Conservation (phyloP, 2,888 invertebrate species). For the Lamellibrachia satsuma region DNA sequence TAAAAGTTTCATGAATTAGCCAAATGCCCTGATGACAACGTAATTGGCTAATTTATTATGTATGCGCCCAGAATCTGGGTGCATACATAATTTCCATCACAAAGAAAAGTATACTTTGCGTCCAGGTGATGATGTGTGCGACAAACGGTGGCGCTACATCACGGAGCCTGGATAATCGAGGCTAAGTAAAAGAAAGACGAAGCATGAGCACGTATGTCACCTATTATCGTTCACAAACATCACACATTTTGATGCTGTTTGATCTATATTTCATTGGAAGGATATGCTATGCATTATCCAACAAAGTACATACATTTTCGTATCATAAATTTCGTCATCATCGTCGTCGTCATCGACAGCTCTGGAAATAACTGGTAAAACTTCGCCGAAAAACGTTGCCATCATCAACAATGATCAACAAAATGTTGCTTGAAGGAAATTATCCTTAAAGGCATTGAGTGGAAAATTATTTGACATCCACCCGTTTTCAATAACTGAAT, state of each 20-base stretch:
- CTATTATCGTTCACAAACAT: not conserved
- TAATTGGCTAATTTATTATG: too few relatives aligned
- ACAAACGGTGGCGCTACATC: too few relatives aligned
- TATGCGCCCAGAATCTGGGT: too few relatives aligned
- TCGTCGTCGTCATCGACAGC: constrained; percentile 64
- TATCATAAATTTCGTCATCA: constrained; percentile 41
- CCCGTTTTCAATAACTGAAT: not conserved
- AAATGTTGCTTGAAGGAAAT: constrained; percentile 13
- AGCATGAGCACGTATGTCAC: not conserved
- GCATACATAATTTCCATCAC: too few relatives aligned
- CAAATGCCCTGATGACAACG: too few relatives aligned
- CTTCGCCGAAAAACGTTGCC: constrained; percentile 65
- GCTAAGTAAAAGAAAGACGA: not conserved
- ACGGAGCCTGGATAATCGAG: too few relatives aligned
- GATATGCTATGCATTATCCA: not conserved
- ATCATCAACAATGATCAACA: constrained; percentile 40
- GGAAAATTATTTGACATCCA: not conserved
- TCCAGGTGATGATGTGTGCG: too few relatives aligned
- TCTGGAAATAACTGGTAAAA: constrained; percentile 58
- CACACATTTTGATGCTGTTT: not conserved
- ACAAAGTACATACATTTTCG: not conserved
- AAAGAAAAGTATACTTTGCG: too few relatives aligned
- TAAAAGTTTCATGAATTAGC: too few relatives aligned
- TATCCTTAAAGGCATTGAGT: not conserved
- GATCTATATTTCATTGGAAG: not conserved